phyloP scores from a whole-genome alignment of 2,113 vertebrate species.

The Pipa parva region DNA sequence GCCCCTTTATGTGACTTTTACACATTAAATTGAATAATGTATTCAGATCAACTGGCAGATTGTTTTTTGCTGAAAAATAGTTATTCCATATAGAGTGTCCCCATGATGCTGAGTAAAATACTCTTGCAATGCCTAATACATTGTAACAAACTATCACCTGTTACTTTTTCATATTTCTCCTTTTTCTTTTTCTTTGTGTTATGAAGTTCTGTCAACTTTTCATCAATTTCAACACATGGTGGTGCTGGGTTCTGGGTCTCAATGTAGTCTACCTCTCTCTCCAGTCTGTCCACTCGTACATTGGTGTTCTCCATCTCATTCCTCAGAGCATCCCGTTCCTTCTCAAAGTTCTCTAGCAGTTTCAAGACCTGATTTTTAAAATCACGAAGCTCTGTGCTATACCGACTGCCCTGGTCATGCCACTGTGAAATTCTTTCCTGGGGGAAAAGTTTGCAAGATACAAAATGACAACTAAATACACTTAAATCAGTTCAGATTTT shows the following conservation, averaged over 20 bases:
- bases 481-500: too few relatives aligned
- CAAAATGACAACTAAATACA: too few relatives aligned
- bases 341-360: conserved; percentile 70
- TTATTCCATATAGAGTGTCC: too few relatives aligned
- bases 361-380: conserved; percentile 83
- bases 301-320: conserved; percentile 69
- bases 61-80: too few relatives aligned
- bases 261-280: conserved; percentile 84
- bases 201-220: conserved; percentile 77
- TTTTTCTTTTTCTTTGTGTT: conserved; percentile 70
- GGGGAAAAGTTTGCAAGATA: background rate
- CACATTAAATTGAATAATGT: too few relatives aligned
- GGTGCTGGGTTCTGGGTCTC: conserved; percentile 79
- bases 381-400: conserved; percentile 78
- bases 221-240: conserved; percentile 75
- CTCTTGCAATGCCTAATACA: background rate
- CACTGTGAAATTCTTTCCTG: conserved; percentile 88
- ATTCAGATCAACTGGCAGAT: too few relatives aligned
- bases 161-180: conserved; percentile 75
- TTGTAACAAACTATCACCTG: conserved; percentile 65
- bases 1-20: too few relatives aligned
- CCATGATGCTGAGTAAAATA: background rate
- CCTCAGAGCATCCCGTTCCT: conserved; percentile 67
- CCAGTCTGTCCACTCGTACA: conserved; percentile 72
- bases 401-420: conserved; percentile 81